These are phyloP conservation scores for Apeltes quadracus DNA, from an alignment of 2,113 vertebrate species.

Conservation along the genomic window DNA sequence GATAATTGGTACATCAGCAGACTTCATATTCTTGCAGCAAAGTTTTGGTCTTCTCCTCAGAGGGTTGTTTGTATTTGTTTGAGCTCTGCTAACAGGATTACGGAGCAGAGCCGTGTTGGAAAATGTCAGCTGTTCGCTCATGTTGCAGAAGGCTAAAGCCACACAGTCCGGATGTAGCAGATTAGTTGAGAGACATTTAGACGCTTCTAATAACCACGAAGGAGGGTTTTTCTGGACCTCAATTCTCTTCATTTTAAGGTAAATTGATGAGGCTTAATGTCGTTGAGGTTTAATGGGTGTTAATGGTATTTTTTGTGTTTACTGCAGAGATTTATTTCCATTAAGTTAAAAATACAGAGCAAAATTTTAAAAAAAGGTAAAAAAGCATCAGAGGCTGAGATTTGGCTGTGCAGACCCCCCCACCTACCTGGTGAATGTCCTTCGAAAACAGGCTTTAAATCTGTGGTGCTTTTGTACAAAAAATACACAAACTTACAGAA, in stretches of 20 bases:
- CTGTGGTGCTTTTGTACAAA: not conserved
- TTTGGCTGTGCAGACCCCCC: not conserved
- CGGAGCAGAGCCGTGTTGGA: not conserved
- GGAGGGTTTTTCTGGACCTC: not conserved
- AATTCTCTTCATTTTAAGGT: not conserved
- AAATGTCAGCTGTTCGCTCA: not conserved
- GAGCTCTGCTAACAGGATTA: not conserved
- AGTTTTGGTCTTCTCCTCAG: not conserved
- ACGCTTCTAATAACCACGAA: not conserved
- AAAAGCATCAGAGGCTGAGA: conserved; percentile 3
- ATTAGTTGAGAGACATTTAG: not conserved
- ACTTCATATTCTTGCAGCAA: not conserved
- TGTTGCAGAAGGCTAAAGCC: not conserved
- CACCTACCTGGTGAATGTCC: not conserved
- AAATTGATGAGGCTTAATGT: not conserved
- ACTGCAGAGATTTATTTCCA: not conserved
- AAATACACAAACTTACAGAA: not conserved
- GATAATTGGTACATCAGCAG: too few relatives aligned
- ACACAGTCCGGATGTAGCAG: not conserved
- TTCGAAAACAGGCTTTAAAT: not conserved
- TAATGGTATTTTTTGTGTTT: not conserved
- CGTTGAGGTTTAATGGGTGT: not conserved
- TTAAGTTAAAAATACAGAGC: not conserved
- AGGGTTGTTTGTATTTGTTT: not conserved
- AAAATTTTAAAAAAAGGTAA: not conserved